Evolutionary conservation across 2,797 vertebrate species (phyloP).

Genomic region (Enoplosus armatus): DNA sequence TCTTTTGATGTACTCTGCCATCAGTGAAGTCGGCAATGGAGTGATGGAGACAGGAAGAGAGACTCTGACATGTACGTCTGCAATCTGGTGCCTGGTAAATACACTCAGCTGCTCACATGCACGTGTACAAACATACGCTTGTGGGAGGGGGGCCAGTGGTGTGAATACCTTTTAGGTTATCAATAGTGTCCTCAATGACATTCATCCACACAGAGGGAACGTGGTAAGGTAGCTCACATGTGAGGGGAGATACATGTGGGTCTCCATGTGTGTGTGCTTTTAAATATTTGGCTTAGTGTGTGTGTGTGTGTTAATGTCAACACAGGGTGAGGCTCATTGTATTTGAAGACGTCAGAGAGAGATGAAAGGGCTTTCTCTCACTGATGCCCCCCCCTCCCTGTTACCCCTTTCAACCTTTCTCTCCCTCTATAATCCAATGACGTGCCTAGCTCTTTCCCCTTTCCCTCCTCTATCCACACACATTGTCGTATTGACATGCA

Average conservation of each 20-base stretch:
- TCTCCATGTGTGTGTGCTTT: conserved; percentile 35
- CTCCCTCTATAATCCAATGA: conserved; percentile 62
- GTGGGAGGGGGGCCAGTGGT: conserved; percentile 1
- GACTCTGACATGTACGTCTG: conserved; percentile 25
- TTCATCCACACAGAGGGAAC: conserved; percentile 58
- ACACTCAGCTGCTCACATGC: conserved; percentile 3
- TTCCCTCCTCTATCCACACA: conserved; percentile 47
- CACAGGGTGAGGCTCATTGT: conserved; percentile 78
- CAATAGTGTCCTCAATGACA: conserved; percentile 63
- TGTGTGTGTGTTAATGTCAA: conserved; percentile 73
- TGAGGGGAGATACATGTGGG: conserved; percentile 34
- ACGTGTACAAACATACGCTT: not conserved
- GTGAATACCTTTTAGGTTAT: conserved; percentile 63
- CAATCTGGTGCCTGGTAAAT: conserved; percentile 36
- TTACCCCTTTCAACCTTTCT: conserved; percentile 62
- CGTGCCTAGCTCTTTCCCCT: conserved; percentile 30
- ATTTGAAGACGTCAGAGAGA: conserved; percentile 84
- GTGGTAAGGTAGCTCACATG: conserved; percentile 42
- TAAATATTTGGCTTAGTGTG: conserved; percentile 59
- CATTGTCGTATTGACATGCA: conserved; percentile 74
- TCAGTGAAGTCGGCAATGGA: conserved; percentile 52
- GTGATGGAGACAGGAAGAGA: conserved; percentile 58
- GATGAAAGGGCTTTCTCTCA: conserved; percentile 81
- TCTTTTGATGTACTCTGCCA: conserved; percentile 58
- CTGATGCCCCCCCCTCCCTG: conserved; percentile 52